These are phyloP conservation scores for Meriones psammophilus DNA, from an alignment of 2,797 vertebrate species.

Conservation along the genomic window DNA sequence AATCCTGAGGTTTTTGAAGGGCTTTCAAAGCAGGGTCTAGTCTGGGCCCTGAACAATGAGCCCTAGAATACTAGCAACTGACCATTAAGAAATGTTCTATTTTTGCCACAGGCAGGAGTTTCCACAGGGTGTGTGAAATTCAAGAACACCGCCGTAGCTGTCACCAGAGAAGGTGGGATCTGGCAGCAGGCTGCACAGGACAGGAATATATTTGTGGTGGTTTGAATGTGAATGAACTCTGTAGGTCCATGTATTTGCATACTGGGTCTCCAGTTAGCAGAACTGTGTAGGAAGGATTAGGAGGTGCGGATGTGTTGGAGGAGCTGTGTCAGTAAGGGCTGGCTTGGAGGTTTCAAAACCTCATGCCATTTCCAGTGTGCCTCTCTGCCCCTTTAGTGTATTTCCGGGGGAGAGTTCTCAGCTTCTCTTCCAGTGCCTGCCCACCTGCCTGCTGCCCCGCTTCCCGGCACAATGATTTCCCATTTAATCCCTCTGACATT, in stretches of 20 bases:
- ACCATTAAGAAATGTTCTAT: not conserved
- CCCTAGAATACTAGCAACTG: not conserved
- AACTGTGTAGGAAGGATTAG: not conserved
- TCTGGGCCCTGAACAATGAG: not conserved
- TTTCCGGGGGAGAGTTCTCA: not conserved
- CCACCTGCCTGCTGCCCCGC: too few species aligned
- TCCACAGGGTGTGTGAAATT: not conserved
- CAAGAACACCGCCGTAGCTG: not conserved
- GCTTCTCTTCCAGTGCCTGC: not conserved
- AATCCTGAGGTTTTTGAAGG: not conserved
- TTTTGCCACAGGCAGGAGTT: not conserved
- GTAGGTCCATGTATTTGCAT: not conserved
- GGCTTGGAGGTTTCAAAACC: not conserved
- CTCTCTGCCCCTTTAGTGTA: not conserved
- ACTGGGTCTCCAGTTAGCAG: not conserved
- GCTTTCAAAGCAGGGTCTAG: not conserved
- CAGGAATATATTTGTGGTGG: not conserved
- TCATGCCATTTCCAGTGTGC: not conserved
- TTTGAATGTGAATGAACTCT: not conserved
- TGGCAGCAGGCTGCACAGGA: not conserved
- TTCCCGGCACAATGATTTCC: not conserved
- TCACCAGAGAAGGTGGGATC: not conserved
- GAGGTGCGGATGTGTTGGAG: not conserved
- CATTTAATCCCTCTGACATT: not conserved
- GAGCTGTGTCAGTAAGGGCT: not conserved